Evolutionary conservation across 64 coral and sea anemone species (phyloP).

Genomic region (Stichodactyla mertensii): DNA sequence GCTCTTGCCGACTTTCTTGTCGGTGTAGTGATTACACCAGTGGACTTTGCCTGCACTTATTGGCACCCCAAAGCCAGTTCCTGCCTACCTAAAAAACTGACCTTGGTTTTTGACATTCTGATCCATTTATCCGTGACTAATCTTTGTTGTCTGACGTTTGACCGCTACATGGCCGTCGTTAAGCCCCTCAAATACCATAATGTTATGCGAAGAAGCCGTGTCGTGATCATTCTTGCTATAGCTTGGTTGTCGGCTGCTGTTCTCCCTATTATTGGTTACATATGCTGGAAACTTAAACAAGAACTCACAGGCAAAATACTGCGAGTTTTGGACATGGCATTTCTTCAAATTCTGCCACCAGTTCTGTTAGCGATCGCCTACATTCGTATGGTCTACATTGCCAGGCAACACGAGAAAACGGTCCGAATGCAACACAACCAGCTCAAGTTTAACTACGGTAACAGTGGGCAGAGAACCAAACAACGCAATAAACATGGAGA

Average conservation of each 20-base stretch:
- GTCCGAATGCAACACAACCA: constrained; percentile 10
- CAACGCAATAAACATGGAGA: neutral
- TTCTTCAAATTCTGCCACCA: constrained; percentile 11
- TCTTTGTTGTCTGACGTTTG: neutral
- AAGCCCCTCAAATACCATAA: neutral
- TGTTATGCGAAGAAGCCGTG: neutral
- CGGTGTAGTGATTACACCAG: neutral
- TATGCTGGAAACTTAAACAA: too few relatives aligned
- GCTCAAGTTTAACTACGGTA: constrained; percentile 20
- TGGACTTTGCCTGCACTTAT: neutral
- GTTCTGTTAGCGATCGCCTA: neutral
- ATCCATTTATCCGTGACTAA: constrained; percentile 13
- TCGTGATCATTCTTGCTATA: neutral
- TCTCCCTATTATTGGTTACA: neutral
- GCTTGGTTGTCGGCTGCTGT: neutral
- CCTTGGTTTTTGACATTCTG: neutral
- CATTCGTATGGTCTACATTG: constrained; percentile 4
- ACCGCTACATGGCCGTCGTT: constrained; percentile 7
- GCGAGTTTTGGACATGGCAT: constrained; percentile 4
- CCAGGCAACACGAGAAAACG: neutral
- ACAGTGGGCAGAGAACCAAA: neutral
- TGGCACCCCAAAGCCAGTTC: neutral
- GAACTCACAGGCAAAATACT: neutral
- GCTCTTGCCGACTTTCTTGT: constrained; percentile 47
- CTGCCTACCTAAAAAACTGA: neutral